These are phyloP conservation scores for Anabas testudineus DNA, from an alignment of 2,797 vertebrate species.

Conservation along the genomic window DNA sequence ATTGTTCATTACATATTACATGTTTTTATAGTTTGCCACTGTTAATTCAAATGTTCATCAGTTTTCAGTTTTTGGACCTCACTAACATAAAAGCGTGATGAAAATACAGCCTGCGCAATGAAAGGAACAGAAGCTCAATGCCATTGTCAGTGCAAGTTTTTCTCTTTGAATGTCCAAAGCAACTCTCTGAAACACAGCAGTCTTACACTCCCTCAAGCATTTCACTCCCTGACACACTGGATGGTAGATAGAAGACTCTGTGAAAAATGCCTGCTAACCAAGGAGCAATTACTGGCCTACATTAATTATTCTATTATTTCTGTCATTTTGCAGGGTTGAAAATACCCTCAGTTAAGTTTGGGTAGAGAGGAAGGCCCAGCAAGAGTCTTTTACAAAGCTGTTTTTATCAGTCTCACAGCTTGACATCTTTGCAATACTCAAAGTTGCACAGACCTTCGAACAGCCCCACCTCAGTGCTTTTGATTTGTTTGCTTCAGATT, in stretches of 20 bases:
- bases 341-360: constrained; percentile 49
- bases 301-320: constrained; percentile 70
- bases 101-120: constrained; percentile 56
- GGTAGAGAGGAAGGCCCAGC: constrained; percentile 71
- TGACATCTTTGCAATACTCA: constrained; percentile 66
- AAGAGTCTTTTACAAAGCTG: constrained; percentile 73
- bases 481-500: constrained; percentile 80
- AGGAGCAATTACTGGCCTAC: constrained; percentile 51
- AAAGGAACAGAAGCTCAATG: constrained; percentile 54
- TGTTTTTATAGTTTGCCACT: constrained; percentile 6
- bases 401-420: constrained; percentile 74
- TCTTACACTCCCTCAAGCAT: constrained; percentile 36
- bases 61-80: constrained; percentile 49
- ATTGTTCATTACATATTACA: constrained; percentile 37
- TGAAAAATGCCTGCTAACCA: constrained; percentile 47
- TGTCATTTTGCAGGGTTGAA: constrained; percentile 48
- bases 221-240: constrained; percentile 37
- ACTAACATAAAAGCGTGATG: constrained; percentile 57
- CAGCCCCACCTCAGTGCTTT: constrained; percentile 68
- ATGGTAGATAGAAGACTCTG: constrained; percentile 33
- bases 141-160: constrained; percentile 57
- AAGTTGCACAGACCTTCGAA: constrained; percentile 74
- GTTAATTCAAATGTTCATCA: constrained; percentile 35
- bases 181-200: constrained; percentile 25
- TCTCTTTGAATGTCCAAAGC: constrained; percentile 55